Evolutionary conservation across 2,888 invertebrate genomes (phyloP), one percentile per base, ranked within the genome.

Genomic region (Uloborus plumipes): DNA sequence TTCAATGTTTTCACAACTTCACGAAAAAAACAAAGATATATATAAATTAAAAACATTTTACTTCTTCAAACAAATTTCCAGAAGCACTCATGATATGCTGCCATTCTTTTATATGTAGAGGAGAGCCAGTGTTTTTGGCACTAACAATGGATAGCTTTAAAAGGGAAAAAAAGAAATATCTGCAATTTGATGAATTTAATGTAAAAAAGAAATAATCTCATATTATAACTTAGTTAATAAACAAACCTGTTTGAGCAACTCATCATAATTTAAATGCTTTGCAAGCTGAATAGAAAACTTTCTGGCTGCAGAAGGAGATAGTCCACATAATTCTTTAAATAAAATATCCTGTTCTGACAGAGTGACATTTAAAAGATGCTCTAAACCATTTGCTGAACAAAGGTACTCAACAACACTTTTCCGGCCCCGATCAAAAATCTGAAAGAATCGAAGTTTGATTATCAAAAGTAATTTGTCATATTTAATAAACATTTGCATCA

Each of bases 401-500:
- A 84, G 62, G 51, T 84, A 62, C 13, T 82, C 71, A 1, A 14
- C 61, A 22, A 84, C 31, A 39, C 73, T 65, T n/a, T 22, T 50
- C 14, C 84, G 67, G 31, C 84, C 84, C 1, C 84, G 73, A 47
- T 83, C 84, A 53, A 78, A 84, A 26, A 84, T 84, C 84, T 84
- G 53, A n/a, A 65, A 65, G 9, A 18, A n/a, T 16, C 9, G 14
- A 49, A 55, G 11, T 55, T 18, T 18, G 9, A 16, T 55, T 18
- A 20, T n/a, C 13, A n/a, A 55, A 16, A 55, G n/a, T 16, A 64
- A 39, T 39, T 39, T 39, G 7, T 39, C 39, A 39, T 11, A 39
- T 39, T 26, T 3, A 26, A 26, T 4, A 26, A 26, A 26, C 3
- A 11, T 39, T 39, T 39, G 39, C 39, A 39, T 39, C 11, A 39